Conservation (phyloP, 2,888 invertebrate species). For the Torymus texanus region DNA sequence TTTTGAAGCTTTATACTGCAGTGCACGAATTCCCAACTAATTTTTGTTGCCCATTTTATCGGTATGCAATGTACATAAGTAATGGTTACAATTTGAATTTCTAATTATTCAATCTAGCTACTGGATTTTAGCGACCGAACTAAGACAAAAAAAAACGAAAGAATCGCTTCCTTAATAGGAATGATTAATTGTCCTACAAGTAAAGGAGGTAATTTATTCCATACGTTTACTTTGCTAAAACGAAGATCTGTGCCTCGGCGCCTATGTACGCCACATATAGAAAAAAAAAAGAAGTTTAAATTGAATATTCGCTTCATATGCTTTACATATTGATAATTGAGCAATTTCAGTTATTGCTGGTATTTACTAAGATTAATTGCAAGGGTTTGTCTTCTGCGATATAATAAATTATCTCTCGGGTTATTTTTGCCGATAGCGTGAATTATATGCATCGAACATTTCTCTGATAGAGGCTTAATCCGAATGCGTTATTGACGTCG, state of each 20-base stretch:
- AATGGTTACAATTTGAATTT: constrained; percentile 43
- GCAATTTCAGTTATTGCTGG: constrained; percentile 12
- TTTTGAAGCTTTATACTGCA: no score
- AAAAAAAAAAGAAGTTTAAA: neutral
- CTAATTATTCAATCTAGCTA: constrained; percentile 37
- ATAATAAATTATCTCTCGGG: no score
- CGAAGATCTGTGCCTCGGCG: constrained; percentile 24
- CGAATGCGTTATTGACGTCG: no score
- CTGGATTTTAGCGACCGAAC: neutral
- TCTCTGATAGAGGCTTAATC: no score
- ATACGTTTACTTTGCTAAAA: constrained; percentile 33
- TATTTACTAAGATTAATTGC: neutral
- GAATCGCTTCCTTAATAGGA: constrained; percentile 43
- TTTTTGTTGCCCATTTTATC: constrained; percentile 17
- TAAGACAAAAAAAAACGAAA: constrained; percentile 19
- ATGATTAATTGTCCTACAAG: constrained; percentile 49
- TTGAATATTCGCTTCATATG: neutral
- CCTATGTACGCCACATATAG: neutral
- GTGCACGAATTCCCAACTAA: no score
- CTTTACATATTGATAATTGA: constrained; percentile 29
- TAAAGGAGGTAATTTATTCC: constrained; percentile 37
- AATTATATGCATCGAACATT: no score
- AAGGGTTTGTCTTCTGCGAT: neutral
- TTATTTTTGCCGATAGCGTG: no score
- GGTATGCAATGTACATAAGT: constrained; percentile 14